phyloP scores from a whole-genome alignment of 2,113 vertebrate species.

The Ifrita kowaldi region DNA sequence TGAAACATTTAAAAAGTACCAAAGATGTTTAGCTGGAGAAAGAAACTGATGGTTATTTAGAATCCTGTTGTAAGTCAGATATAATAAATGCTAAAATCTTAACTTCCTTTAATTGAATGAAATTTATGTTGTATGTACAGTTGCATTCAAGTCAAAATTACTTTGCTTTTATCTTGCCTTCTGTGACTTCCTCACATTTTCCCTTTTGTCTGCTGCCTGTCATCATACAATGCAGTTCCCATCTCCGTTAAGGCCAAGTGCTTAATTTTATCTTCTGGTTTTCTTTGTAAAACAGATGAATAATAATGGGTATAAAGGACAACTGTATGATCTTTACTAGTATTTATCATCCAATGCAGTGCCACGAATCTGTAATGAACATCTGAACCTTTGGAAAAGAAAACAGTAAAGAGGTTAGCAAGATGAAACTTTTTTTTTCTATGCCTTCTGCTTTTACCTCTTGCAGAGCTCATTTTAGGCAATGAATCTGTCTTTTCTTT shows the following conservation, averaged over 20 bases:
- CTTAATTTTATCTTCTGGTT: neutral
- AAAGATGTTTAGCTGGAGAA: neutral
- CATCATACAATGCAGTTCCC: neutral
- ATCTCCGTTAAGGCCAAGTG: rapidly evolving
- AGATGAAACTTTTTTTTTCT: neutral
- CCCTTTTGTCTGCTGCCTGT: neutral
- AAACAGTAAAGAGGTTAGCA: neutral
- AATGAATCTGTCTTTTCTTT: neutral
- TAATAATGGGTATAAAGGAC: neutral
- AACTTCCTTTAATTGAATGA: neutral
- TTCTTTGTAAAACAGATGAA: neutral
- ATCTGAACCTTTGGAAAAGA: neutral
- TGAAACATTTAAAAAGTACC: neutral
- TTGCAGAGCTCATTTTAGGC: neutral
- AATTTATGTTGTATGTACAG: neutral
- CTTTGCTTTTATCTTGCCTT: neutral
- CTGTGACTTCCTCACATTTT: neutral
- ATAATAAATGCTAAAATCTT: neutral
- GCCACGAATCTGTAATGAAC: neutral
- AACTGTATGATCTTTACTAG: neutral
- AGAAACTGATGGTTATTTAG: neutral
- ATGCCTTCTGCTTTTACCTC: neutral
- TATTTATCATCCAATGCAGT: neutral
- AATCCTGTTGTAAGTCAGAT: neutral
- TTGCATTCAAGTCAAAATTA: neutral